These are phyloP conservation scores for Eciton burchellii DNA, from an alignment of 1,140 invertebrate species.

Conservation along the genomic window DNA sequence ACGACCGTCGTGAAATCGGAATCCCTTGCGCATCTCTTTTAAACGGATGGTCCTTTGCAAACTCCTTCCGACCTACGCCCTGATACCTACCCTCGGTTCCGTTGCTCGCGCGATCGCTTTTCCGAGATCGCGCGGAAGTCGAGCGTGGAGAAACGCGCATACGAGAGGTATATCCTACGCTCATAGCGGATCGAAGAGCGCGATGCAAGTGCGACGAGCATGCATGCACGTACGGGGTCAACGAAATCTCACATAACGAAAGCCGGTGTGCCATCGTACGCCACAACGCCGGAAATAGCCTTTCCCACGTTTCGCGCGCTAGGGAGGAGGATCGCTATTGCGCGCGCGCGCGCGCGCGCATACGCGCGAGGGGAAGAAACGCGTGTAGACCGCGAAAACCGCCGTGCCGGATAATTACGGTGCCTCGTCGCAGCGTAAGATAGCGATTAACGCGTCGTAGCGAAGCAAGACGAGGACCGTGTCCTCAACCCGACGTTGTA, in stretches of 20 bases:
- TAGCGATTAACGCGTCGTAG: slow-evolving; percentile 21
- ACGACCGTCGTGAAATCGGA: not conserved
- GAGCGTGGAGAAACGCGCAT: not conserved
- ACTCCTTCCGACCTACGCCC: not conserved
- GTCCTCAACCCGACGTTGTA: no score
- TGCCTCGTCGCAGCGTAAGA: not conserved
- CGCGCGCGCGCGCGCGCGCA: no score
- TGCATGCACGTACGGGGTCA: slow-evolving; percentile 20
- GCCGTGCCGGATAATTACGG: slow-evolving; percentile 13
- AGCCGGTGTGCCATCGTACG: not conserved
- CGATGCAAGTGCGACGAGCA: not conserved
- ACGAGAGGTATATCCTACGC: not conserved
- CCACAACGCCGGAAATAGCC: slow-evolving; percentile 1
- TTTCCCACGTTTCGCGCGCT: slow-evolving; percentile 8
- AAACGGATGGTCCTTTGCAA: not conserved
- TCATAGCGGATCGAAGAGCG: not conserved
- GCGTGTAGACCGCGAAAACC: slow-evolving; percentile 16
- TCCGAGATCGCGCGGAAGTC: slow-evolving; percentile 28
- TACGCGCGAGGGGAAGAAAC: slow-evolving; percentile 40
- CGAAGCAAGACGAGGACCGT: slow-evolving; percentile 33
- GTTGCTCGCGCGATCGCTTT: slow-evolving; percentile 39
- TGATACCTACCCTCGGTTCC: not conserved
- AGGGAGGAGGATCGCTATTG: slow-evolving; percentile 35
- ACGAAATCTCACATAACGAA: slow-evolving; percentile 7
- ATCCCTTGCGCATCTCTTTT: not conserved